These are phyloP conservation scores for Protobothrops flavoviridis DNA, from an alignment of 2,113 vertebrate species.

Conservation along the genomic window DNA sequence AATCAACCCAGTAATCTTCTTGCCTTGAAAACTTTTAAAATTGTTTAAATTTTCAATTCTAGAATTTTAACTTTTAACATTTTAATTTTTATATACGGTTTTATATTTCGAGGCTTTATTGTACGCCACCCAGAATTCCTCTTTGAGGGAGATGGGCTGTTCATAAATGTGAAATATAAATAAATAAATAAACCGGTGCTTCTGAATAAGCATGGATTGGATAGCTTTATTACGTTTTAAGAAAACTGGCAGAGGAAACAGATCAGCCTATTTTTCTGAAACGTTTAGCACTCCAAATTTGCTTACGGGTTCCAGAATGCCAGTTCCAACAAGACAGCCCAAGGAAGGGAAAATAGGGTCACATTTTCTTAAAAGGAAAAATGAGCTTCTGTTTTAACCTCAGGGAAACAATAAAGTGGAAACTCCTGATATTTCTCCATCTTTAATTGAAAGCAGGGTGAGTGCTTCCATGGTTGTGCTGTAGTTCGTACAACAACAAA, in stretches of 20 bases:
- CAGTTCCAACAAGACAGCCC: not conserved
- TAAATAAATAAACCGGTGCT: not conserved
- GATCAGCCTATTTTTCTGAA: not conserved
- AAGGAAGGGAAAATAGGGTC: not conserved
- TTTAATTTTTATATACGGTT: not conserved
- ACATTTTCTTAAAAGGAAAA: not conserved
- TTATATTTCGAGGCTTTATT: not conserved
- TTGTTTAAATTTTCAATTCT: not conserved
- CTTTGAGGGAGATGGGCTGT: not conserved
- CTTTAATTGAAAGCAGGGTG: slow-evolving; percentile 4
- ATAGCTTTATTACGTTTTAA: not conserved
- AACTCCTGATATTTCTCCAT: not conserved
- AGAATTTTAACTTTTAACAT: not conserved
- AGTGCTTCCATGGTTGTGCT: not conserved
- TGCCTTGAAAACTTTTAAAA: not conserved
- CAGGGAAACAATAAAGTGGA: not conserved
- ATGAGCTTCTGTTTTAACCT: slow-evolving; percentile 14
- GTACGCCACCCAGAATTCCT: not conserved
- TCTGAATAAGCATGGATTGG: not conserved
- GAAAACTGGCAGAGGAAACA: not conserved
- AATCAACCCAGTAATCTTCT: not conserved
- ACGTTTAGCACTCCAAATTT: not conserved
- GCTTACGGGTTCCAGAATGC: not conserved
- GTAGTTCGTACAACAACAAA: not conserved
- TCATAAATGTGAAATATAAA: not conserved